Evolutionary conservation across 1,140 invertebrate genomes (phyloP).

Genomic region (Zaprionus gabonicus): DNA sequence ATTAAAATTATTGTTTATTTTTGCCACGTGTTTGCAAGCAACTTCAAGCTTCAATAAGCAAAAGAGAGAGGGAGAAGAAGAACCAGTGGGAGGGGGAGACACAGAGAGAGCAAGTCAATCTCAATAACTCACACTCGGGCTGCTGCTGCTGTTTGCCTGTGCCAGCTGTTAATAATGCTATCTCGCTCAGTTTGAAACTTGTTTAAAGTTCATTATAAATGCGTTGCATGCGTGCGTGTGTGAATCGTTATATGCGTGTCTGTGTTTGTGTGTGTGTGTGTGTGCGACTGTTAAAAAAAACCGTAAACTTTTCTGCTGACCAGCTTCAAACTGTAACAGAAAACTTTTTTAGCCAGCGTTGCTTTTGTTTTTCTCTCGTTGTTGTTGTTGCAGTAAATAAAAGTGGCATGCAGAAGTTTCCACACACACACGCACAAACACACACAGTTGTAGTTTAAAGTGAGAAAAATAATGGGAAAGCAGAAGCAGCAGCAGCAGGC

Average conservation of each 20-base stretch:
- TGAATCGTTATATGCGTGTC: neutral
- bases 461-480: neutral
- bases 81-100: neutral
- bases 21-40: neutral
- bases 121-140: slow-evolving; percentile 1
- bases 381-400: slow-evolving; percentile 30
- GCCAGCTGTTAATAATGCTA: slow-evolving; percentile 22
- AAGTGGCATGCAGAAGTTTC: slow-evolving; percentile 37
- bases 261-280: slow-evolving; percentile 17
- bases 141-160: neutral
- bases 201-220: slow-evolving; percentile 42
- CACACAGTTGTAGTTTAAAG: neutral
- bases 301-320: slow-evolving; percentile 39
- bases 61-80: neutral
- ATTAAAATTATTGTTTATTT: neutral
- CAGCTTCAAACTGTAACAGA: slow-evolving; percentile 36
- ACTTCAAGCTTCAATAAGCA: neutral
- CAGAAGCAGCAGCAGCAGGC: neutral
- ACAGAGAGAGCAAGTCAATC: neutral
- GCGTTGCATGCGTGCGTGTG: slow-evolving; percentile 17
- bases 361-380: slow-evolving; percentile 14
- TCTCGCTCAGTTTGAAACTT: neutral
- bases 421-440: neutral
- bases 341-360: slow-evolving; percentile 21
- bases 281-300: slow-evolving; percentile 17